A percentile compares a stretch with the other conserved stretches of the same genome.
Evolutionary conservation across 2,113 vertebrate genomes (phyloP).

Genomic region (Clarias batrachus): DNA sequence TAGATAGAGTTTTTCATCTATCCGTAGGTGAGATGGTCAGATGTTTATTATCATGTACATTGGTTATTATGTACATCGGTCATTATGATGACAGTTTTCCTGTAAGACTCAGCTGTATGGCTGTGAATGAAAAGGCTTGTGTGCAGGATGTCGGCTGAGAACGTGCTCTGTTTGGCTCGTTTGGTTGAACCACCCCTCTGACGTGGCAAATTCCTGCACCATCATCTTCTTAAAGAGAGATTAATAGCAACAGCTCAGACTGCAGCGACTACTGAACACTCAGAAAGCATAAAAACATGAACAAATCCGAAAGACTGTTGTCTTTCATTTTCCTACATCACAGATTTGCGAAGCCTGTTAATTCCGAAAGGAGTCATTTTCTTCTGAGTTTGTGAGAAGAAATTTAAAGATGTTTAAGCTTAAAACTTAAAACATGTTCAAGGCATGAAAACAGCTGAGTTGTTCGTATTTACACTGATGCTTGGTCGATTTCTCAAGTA

Average conservation of each 20-base stretch:
- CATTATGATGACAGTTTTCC: not conserved
- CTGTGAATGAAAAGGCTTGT: not conserved
- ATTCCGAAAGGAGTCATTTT: too few relatives aligned
- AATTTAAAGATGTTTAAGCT: too few relatives aligned
- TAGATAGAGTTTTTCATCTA: not conserved
- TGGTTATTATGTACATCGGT: not conserved
- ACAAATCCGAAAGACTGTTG: not conserved
- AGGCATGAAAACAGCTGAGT: too few relatives aligned
- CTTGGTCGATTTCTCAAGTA: too few relatives aligned
- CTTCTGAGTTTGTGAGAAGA: too few relatives aligned
- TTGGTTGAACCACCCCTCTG: conserved; percentile 12
- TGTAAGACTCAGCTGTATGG: not conserved
- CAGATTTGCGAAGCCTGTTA: too few relatives aligned
- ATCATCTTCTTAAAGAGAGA: not conserved
- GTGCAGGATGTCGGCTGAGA: not conserved
- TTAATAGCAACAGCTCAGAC: not conserved
- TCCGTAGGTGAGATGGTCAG: not conserved
- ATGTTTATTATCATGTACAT: not conserved
- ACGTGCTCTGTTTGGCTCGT: not conserved
- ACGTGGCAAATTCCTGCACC: conserved; percentile 43
- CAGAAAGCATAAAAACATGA: not conserved
- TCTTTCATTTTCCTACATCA: too few relatives aligned
- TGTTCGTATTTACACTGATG: too few relatives aligned
- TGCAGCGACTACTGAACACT: not conserved
- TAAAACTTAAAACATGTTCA: too few relatives aligned